These are phyloP conservation scores for Alligator sinensis DNA, from an alignment of 2,113 vertebrate genomes.

Conservation along the genomic window DNA sequence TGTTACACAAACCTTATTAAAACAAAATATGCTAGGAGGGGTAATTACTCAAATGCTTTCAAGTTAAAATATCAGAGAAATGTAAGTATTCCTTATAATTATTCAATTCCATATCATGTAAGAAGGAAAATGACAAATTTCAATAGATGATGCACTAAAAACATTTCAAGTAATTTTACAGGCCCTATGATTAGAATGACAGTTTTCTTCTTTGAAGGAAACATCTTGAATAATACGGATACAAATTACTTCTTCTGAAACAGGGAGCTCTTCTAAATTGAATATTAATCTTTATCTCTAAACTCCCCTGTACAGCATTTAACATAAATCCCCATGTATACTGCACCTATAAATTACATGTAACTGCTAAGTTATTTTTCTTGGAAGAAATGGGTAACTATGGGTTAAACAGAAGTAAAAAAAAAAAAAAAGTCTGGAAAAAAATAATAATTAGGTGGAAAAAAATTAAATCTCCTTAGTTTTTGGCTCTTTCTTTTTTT, in stretches of 20 bases:
- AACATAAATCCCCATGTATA: neutral
- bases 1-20: rapidly evolving
- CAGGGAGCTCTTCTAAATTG: neutral
- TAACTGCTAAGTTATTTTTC: neutral
- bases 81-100: neutral
- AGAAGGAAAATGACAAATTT: neutral
- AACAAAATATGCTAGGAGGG: neutral
- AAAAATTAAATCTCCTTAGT: too few relatives aligned
- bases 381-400: too few relatives aligned
- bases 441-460: too few relatives aligned
- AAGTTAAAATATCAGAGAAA: neutral
- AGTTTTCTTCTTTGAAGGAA: neutral
- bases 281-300: neutral
- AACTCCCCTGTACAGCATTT: neutral
- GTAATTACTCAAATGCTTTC: neutral
- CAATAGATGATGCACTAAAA: neutral
- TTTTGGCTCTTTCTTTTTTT: too few relatives aligned
- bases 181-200: neutral
- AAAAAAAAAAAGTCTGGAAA: too few relatives aligned
- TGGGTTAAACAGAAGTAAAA: too few relatives aligned
- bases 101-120: neutral
- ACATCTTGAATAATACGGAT: neutral
- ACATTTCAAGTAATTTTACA: neutral
- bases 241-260: neutral
- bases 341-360: neutral